Conservation (phyloP, 1,140 invertebrate species). For the Cephus cinctus region DNA sequence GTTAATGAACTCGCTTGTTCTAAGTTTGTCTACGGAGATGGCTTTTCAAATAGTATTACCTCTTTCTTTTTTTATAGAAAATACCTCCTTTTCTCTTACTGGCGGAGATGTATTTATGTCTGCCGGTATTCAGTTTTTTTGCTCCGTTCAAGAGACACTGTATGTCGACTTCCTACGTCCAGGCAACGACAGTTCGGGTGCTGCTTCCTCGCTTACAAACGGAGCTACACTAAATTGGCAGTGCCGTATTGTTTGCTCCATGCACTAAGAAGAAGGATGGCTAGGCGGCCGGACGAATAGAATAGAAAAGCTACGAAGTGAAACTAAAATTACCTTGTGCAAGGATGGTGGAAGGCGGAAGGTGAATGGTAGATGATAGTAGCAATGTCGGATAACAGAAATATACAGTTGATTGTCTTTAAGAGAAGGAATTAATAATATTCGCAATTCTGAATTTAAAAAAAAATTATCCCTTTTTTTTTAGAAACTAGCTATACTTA, state of each 20-base stretch:
- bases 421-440: slow-evolving; percentile 6
- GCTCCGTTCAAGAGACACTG: background rate
- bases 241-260: slow-evolving; percentile 35
- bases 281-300: no score
- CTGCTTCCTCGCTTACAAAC: no score
- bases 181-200: no score
- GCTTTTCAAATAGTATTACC: background rate
- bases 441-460: background rate
- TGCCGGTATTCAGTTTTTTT: slow-evolving; percentile 8
- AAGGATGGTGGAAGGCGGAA: slow-evolving; percentile 35
- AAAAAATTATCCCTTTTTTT: background rate
- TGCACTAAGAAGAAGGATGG: slow-evolving; percentile 42
- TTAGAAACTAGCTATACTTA: background rate
- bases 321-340: slow-evolving; percentile 55
- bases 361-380: slow-evolving; percentile 20
- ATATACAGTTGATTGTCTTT: no score
- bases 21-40: background rate
- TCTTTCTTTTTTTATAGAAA: background rate
- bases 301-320: slow-evolving; percentile 47
- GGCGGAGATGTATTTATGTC: slow-evolving; percentile 4
- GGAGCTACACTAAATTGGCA: slow-evolving; percentile 38
- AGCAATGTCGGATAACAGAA: background rate
- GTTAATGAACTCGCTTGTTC: background rate
- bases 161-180: slow-evolving; percentile 24
- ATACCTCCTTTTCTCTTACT: no score